Percentiles rank a stretch among this genome's conserved stretches.
Conservation (phyloP, 2,113 vertebrate genomes). For the Phyllopteryx taeniolatus region DNA sequence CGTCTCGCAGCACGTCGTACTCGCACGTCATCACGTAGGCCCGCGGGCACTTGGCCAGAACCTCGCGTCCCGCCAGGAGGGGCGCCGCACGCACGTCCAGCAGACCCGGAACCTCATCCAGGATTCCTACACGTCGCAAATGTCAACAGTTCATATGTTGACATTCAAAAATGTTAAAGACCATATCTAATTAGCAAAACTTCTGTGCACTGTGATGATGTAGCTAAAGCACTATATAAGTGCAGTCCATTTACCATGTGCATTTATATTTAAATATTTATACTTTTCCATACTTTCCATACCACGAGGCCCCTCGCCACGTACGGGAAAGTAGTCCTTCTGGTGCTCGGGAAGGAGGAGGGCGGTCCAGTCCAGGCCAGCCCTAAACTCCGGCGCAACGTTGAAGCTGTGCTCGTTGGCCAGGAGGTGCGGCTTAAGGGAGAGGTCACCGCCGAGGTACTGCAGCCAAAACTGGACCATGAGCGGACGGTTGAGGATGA, state of each 20-base stretch:
- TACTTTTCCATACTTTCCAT: not conserved
- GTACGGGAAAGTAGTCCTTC: constrained; percentile 76
- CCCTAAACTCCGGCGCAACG: constrained; percentile 62
- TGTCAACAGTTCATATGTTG: not conserved
- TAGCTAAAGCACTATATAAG: too few relatives aligned
- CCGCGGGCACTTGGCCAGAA: constrained; percentile 77
- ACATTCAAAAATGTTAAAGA: too few relatives aligned
- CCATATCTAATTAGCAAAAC: too few relatives aligned
- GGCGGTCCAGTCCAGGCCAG: constrained; percentile 80
- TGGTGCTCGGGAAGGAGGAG: constrained; percentile 75
- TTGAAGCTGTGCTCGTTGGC: constrained; percentile 86
- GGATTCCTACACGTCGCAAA: constrained; percentile 35
- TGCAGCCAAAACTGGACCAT: constrained; percentile 88
- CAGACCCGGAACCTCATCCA: constrained; percentile 75
- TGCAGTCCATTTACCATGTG: too few relatives aligned
- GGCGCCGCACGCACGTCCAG: constrained; percentile 82
- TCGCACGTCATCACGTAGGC: constrained; percentile 89
- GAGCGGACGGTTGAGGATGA: constrained; percentile 69
- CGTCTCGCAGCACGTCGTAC: constrained; percentile 87
- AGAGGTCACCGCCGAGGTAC: constrained; percentile 78
- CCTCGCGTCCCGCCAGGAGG: constrained; percentile 77
- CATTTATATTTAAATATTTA: not conserved
- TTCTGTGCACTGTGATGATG: too few relatives aligned
- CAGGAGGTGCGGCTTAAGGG: constrained; percentile 70
- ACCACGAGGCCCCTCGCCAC: not conserved